Evolutionary conservation across 2,797 vertebrate genomes (phyloP).

Genomic region (Tokudaia muenninki): DNA sequence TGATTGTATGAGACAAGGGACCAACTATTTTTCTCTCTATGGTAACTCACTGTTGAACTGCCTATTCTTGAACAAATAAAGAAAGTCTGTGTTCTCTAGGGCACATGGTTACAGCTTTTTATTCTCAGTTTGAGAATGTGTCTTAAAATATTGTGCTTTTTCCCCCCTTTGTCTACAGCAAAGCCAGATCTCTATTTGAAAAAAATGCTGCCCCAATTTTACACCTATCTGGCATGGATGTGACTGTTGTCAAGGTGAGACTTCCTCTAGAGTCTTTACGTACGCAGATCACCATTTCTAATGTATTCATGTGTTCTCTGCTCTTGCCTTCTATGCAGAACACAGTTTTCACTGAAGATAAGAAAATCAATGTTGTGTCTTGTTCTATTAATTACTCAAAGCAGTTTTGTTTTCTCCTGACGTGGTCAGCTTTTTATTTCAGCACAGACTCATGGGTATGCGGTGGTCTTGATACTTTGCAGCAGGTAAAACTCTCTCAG

Average conservation of each 20-base stretch:
- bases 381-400: slow-evolving; percentile 20
- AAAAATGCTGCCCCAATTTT: slow-evolving; percentile 98
- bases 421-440: slow-evolving; percentile 33
- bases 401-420: not conserved
- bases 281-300: not conserved
- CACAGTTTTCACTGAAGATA: not conserved
- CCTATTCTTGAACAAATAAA: not conserved
- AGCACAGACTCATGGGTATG: not conserved
- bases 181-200: slow-evolving; percentile 97
- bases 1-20: not conserved
- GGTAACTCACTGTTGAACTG: not conserved
- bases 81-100: not conserved
- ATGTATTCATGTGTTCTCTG: not conserved
- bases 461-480: not conserved
- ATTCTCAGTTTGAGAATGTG: slow-evolving; percentile 47
- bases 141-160: slow-evolving; percentile 50
- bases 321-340: slow-evolving; percentile 4
- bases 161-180: slow-evolving; percentile 88
- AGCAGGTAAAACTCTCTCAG: not conserved
- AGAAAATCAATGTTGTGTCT: slow-evolving; percentile 46
- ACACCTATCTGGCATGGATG: slow-evolving; percentile 96
- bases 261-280: not conserved
- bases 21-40: not conserved
- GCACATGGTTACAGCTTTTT: slow-evolving; percentile 16
- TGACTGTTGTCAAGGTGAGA: slow-evolving; percentile 96